phyloP scores from a whole-genome alignment of 2,113 vertebrate genomes.

The Pogonocichla stellata region DNA sequence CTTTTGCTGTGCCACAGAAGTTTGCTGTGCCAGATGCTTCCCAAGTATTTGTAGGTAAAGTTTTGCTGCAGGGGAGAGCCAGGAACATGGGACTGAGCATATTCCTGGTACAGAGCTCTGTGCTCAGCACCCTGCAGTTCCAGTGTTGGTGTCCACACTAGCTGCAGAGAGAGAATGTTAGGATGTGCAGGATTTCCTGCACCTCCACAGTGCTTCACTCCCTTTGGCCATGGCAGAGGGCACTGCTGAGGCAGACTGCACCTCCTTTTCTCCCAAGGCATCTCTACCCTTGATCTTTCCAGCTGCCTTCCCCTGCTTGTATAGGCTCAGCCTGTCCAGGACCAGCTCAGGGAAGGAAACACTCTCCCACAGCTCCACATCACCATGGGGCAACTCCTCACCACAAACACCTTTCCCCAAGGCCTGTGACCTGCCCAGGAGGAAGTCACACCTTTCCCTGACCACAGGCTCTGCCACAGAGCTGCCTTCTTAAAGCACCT shows the following conservation, averaged over 20 bases:
- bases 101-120: not conserved
- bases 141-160: not conserved
- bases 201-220: not conserved
- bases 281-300: not conserved
- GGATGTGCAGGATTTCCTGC: not conserved
- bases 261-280: not conserved
- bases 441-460: not conserved
- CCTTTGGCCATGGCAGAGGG: accelerated
- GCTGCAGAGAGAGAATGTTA: not conserved
- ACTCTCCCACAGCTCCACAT: not conserved
- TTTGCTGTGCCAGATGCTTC: not conserved
- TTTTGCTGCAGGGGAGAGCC: not conserved
- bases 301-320: not conserved
- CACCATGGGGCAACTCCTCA: not conserved
- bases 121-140: not conserved
- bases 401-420: not conserved
- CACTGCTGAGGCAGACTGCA: not conserved
- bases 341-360: not conserved
- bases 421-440: not conserved
- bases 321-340: not conserved
- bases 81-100: not conserved
- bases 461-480: not conserved
- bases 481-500: not conserved
- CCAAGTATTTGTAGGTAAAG: not conserved
- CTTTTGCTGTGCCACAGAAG: not conserved